These are phyloP conservation scores for Drosophila kanekoi DNA, from an alignment of 2,888 invertebrate genomes.

Conservation along the genomic window DNA sequence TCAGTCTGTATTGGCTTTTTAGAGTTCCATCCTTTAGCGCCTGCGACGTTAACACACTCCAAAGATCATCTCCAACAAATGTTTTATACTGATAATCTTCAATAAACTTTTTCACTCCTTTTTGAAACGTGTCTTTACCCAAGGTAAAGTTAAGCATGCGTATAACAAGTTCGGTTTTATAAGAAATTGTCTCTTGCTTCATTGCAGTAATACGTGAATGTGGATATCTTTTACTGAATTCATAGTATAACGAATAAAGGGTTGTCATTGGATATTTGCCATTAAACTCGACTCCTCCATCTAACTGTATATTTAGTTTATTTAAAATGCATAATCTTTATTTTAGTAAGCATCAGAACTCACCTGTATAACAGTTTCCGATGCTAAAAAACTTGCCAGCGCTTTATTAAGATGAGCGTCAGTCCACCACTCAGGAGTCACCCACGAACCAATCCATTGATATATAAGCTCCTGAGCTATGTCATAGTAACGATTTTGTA, in stretches of 20 bases:
- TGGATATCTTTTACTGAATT: constrained; percentile 92
- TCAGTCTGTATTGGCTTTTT: constrained; percentile 87
- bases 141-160: constrained; percentile 95
- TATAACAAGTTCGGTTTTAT: constrained; percentile 92
- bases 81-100: constrained; percentile 89
- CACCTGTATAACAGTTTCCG: constrained; percentile 90
- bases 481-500: constrained; percentile 88
- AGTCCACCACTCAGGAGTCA: constrained; percentile 92
- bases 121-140: constrained; percentile 91
- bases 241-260: constrained; percentile 91
- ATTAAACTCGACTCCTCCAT: constrained; percentile 90
- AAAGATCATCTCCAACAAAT: constrained; percentile 92
- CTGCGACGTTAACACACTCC: constrained; percentile 90
- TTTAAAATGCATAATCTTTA: background rate
- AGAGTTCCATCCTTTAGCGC: constrained; percentile 88
- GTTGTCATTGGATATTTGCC: constrained; percentile 93
- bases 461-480: constrained; percentile 91
- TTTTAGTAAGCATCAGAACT: constrained; percentile 10
- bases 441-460: constrained; percentile 92
- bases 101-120: constrained; percentile 90
- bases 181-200: constrained; percentile 89
- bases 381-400: constrained; percentile 90
- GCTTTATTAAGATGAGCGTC: constrained; percentile 92
- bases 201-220: constrained; percentile 91
- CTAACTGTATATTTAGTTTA: constrained; percentile 86